Conservation (phyloP, 1,140 invertebrate species). For the Cyclina sinensis region DNA sequence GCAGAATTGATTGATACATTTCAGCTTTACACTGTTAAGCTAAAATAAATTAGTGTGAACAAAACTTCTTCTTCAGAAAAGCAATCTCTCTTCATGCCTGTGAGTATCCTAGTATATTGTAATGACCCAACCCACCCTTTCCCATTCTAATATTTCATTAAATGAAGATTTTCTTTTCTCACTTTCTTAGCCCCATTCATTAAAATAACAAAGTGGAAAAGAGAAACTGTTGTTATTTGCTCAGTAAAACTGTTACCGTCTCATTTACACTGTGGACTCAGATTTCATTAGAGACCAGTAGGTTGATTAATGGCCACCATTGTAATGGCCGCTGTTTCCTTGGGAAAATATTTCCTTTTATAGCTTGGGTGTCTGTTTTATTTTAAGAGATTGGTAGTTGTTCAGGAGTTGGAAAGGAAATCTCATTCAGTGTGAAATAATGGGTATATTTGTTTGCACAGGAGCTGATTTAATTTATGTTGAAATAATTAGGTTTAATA, state of each 20-base stretch:
- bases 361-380: neutral
- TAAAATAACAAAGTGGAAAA: neutral
- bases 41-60: no score
- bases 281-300: neutral
- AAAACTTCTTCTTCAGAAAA: neutral
- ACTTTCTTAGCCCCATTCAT: constrained; percentile 7
- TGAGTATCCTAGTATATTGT: neutral
- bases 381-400: no score
- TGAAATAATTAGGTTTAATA: no score
- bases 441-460: no score
- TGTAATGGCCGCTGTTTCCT: neutral
- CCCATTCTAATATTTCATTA: constrained; percentile 5
- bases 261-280: neutral
- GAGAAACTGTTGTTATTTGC: constrained; percentile 35
- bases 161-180: neutral
- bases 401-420: no score
- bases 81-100: neutral
- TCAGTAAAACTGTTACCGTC: neutral
- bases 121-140: constrained; percentile 16
- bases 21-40: no score
- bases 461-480: no score
- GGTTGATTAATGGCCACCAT: constrained; percentile 5
- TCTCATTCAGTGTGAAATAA: no score
- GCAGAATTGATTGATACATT: neutral
- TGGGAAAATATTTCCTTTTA: constrained; percentile 19